Percentiles rank a stretch among this genome's conserved stretches.
Conservation (phyloP, 2,113 vertebrate species). For the Pedionomus torquatus region DNA sequence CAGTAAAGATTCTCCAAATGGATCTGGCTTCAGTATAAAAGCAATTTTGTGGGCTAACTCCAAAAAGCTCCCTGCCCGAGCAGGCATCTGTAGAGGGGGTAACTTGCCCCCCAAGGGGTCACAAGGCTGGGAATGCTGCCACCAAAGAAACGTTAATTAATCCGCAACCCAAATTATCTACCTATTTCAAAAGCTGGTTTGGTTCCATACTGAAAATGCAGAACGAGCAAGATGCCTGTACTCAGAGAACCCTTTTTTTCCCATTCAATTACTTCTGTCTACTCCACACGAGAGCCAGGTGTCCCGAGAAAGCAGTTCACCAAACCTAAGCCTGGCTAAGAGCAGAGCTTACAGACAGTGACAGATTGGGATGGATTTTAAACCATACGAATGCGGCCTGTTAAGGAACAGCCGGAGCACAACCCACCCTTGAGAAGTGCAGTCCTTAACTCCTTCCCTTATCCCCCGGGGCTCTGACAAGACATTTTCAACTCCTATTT, state of each 20-base stretch:
- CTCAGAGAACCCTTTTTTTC: not conserved
- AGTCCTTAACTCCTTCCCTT: not conserved
- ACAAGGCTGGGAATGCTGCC: not conserved
- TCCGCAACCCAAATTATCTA: not conserved
- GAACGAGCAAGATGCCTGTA: fast-evolving
- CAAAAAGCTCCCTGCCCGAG: not conserved
- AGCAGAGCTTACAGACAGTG: not conserved
- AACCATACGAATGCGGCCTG: fast-evolving
- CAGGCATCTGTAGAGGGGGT: not conserved
- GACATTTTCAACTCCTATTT: not conserved
- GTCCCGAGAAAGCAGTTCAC: not conserved
- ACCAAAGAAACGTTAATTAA: not conserved
- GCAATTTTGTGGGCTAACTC: not conserved
- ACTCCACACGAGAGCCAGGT: not conserved
- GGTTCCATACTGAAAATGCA: not conserved
- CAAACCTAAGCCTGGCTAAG: not conserved
- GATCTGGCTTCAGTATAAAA: not conserved
- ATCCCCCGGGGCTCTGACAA: not conserved
- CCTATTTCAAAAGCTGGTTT: not conserved
- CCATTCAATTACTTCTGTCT: not conserved
- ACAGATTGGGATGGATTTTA: not conserved
- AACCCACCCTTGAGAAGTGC: not conserved
- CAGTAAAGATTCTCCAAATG: not conserved
- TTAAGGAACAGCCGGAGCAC: not conserved
- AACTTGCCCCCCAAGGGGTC: not conserved